Base-by-base conservation (phyloP, 2,888 invertebrate species). In the Callyntrura sp. region DNA sequence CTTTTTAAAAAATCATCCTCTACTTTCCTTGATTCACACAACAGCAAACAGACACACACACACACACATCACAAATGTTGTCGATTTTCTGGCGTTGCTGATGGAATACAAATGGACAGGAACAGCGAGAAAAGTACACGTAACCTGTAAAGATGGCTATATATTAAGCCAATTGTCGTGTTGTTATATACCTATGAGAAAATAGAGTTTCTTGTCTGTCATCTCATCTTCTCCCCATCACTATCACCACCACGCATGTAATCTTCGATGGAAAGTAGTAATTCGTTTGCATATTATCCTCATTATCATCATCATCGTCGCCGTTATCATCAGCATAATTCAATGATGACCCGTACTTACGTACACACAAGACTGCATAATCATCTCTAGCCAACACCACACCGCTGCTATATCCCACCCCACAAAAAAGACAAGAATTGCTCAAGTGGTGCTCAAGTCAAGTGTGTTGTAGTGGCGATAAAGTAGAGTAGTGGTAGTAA, bases 221-320 rank as follows among this genome's bases (percentile, higher is more conserved):
- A 68, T 68, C 43, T 68, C 65, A 83, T 82, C 62, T 82, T 35
- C 35, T 35, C 35, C 60, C 45, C 48, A 62, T 14, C 17, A 23
- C 60, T n/a, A 62, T 65, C 51, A 51, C 5, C 51, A 35, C 35
- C 35, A 35, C 51, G 12, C 20, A 60, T 70, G 70, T 70, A 70
- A 70, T 70, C 70, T 70, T 14, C 17, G 43, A 70, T 28, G 73
- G 73, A 73, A 48, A 73, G 28, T 73, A 73, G 73, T 48, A 73
- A 73, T 86, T 86, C 86, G 57, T 86, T 86, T 86, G 86, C 86
- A 79, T 86, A 86, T 86, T 86, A 86, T 86, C 86, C 43, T 86
- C 79, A 86, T 86, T 79, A 85, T 73, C 35, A 85, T 76, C n/a
- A 85, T 76, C 85, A 35, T 86, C 79, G 79, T 86, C 68, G 73